These are phyloP conservation scores for Drosophila histrio DNA, from an alignment of 2,888 invertebrate genomes.

Conservation along the genomic window DNA sequence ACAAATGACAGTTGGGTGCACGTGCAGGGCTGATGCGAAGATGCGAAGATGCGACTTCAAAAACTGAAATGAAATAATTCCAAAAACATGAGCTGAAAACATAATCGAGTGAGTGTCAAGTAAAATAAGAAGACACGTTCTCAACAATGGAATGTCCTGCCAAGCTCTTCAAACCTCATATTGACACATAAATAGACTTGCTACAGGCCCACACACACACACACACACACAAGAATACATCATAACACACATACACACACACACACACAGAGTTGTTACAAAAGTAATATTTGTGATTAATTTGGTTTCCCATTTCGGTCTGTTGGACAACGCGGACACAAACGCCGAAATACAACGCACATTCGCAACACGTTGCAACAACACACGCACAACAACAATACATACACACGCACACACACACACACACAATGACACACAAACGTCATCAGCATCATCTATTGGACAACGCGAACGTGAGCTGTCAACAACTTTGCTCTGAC, in stretches of 20 bases:
- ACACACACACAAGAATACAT: no score
- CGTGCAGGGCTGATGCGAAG: conserved; percentile 35
- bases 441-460: conserved; percentile 63
- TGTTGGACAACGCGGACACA: conserved; percentile 60
- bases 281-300: conserved; percentile 77
- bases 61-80: conserved; percentile 75
- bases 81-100: conserved; percentile 76
- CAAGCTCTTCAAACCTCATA: conserved; percentile 19
- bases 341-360: conserved; percentile 49
- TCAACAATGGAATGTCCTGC: conserved; percentile 17
- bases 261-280: conserved; percentile 17
- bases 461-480: conserved; percentile 72
- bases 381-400: conserved; percentile 5
- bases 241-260: conserved; percentile 12
- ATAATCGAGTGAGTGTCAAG: conserved; percentile 73
- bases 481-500: conserved; percentile 68
- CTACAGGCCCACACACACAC: conserved; percentile 18
- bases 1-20: conserved; percentile 14
- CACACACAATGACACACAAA: conserved; percentile 3
- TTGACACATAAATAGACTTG: conserved; percentile 43
- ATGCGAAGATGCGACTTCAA: conserved; percentile 41
- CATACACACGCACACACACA: conserved; percentile 1
- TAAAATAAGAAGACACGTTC: conserved; percentile 58
- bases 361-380: conserved; percentile 25
- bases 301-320: conserved; percentile 69